phyloP scores from a whole-genome alignment of 2,797 vertebrate genomes.

The Sebastes kiyomatsui region DNA sequence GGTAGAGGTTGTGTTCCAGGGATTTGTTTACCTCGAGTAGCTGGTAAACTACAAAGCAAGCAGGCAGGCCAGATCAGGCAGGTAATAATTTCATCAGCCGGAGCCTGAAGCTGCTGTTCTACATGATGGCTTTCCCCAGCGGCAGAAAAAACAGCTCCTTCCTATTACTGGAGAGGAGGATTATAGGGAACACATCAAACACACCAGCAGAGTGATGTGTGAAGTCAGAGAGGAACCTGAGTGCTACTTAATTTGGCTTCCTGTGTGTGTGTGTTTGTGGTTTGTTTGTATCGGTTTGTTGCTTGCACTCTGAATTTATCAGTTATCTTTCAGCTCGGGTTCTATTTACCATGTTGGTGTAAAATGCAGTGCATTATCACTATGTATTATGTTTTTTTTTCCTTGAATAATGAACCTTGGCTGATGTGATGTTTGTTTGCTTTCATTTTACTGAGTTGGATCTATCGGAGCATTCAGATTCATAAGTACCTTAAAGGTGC shows the following conservation, averaged over 20 bases:
- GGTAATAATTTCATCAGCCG: slow-evolving; percentile 64
- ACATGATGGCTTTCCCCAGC: slow-evolving; percentile 54
- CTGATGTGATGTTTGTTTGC: not conserved
- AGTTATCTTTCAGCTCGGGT: not conserved
- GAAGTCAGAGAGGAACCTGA: not conserved
- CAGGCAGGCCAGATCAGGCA: slow-evolving; percentile 54
- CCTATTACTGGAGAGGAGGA: slow-evolving; percentile 20
- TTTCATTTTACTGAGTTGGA: not conserved
- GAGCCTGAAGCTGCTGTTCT: slow-evolving; percentile 60
- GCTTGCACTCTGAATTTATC: not conserved
- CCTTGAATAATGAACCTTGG: not conserved
- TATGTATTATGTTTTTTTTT: not conserved
- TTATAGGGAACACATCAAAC: slow-evolving; percentile 53
- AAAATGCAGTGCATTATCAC: not conserved
- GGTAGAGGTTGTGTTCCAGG: slow-evolving; percentile 22
- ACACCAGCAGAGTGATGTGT: slow-evolving; percentile 4
- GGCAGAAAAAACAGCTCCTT: slow-evolving; percentile 22
- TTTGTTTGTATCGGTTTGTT: not conserved
- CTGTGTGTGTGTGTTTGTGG: not conserved
- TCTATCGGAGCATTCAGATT: not conserved
- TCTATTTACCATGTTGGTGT: not conserved
- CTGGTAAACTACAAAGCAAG: slow-evolving; percentile 55
- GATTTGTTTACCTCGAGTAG: slow-evolving; percentile 49
- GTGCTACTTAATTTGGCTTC: slow-evolving; percentile 4
- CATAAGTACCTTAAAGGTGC: not conserved